Evolutionary conservation across 2,797 vertebrate genomes (phyloP).

Genomic region (Philypnodon macrostomus): DNA sequence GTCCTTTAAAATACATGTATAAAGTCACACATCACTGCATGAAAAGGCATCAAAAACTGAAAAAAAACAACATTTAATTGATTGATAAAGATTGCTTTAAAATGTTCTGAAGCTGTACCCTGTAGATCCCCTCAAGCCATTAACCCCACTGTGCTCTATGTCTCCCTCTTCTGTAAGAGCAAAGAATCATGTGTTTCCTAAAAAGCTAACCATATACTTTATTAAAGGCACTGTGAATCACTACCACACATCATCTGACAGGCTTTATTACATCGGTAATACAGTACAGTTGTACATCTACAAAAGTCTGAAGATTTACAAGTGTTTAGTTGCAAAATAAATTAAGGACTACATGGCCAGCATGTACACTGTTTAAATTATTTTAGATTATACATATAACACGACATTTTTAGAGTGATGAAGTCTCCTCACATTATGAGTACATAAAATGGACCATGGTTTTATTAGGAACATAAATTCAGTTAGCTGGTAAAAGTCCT

Average conservation of each 20-base stretch:
- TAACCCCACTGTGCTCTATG: constrained; percentile 26
- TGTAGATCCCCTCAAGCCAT: too few species aligned
- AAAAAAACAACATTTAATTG: too few species aligned
- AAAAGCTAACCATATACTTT: constrained; percentile 26
- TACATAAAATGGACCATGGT: constrained; percentile 27
- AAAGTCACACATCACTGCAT: background rate
- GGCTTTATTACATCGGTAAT: too few species aligned
- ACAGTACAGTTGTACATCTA: too few species aligned
- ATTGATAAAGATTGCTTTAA: too few species aligned
- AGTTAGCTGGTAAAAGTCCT: too few species aligned
- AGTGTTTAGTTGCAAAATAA: constrained; percentile 50
- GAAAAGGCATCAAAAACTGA: background rate
- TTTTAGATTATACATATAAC: constrained; percentile 47
- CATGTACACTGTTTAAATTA: constrained; percentile 70
- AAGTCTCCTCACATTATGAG: background rate
- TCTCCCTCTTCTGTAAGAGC: constrained; percentile 46
- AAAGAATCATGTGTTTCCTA: constrained; percentile 34
- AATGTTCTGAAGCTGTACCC: too few species aligned
- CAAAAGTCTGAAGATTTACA: constrained; percentile 24
- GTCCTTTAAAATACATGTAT: too few species aligned
- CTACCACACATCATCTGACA: too few species aligned
- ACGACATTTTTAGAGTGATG: constrained; percentile 34
- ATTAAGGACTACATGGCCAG: constrained; percentile 69
- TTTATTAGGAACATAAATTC: constrained; percentile 36
- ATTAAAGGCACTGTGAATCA: too few species aligned